Conservation (phyloP, 2,797 vertebrate genomes). For the Oryzias dopingdopingensis region DNA sequence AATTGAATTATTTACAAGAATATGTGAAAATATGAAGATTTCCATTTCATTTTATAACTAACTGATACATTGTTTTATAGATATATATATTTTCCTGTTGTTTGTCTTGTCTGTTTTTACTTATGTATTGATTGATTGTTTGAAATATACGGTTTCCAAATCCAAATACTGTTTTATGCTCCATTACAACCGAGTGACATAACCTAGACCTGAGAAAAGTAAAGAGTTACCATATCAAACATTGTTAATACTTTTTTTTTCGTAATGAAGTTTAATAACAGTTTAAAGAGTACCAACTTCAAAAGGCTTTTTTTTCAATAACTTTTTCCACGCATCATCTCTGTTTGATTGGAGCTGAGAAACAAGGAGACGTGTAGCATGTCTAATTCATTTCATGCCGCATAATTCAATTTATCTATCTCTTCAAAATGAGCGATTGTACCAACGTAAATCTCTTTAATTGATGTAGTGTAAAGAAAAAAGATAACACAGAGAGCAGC, state of each 20-base stretch:
- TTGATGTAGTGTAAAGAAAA: slow-evolving; percentile 68
- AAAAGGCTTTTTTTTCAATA: slow-evolving; percentile 12
- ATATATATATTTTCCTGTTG: too few species aligned
- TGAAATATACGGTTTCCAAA: too few species aligned
- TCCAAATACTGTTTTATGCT: too few species aligned
- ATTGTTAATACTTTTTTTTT: neutral
- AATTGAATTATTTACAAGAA: too few species aligned
- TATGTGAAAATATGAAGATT: too few species aligned
- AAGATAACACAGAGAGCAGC: slow-evolving; percentile 71
- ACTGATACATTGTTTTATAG: too few species aligned
- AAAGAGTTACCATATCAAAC: neutral
- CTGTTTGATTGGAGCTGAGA: slow-evolving; percentile 43
- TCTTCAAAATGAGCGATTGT: slow-evolving; percentile 67
- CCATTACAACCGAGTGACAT: too few species aligned
- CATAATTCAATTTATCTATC: slow-evolving; percentile 70
- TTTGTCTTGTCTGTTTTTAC: too few species aligned
- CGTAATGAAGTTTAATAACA: too few species aligned
- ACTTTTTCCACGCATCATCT: slow-evolving; percentile 23
- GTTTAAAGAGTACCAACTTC: slow-evolving; percentile 5
- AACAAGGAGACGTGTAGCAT: slow-evolving; percentile 58
- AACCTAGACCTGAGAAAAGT: too few species aligned
- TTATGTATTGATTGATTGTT: too few species aligned
- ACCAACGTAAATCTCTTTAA: slow-evolving; percentile 66
- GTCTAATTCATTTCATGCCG: slow-evolving; percentile 70
- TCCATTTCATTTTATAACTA: too few species aligned